These are phyloP conservation scores for Bombus terrestris DNA, from an alignment of 1,140 invertebrate genomes.

Conservation along the genomic window DNA sequence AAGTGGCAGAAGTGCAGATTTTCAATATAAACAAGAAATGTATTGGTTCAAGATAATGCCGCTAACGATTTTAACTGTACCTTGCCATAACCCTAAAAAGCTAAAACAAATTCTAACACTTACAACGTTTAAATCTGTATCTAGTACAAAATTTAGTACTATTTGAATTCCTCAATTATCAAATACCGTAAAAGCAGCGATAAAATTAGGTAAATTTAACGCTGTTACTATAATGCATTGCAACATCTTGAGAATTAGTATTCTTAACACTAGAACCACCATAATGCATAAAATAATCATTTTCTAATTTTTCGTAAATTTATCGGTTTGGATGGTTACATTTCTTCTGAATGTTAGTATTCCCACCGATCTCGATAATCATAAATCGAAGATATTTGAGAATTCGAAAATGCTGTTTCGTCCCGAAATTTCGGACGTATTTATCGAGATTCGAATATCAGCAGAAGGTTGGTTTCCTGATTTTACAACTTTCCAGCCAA, in stretches of 20 bases:
- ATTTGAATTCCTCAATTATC: background rate
- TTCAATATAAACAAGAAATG: background rate
- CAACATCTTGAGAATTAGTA: background rate
- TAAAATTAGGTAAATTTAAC: slow-evolving; percentile 26
- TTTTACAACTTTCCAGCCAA: background rate
- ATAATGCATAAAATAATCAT: background rate
- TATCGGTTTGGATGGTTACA: background rate
- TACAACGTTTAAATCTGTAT: background rate
- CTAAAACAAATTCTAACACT: background rate
- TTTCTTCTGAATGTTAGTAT: background rate
- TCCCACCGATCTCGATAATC: background rate
- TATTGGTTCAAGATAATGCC: background rate
- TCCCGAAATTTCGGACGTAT: background rate
- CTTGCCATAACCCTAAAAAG: background rate
- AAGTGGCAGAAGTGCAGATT: background rate
- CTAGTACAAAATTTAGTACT: background rate
- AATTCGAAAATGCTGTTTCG: background rate
- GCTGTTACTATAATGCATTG: background rate
- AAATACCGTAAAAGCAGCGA: background rate
- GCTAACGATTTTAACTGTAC: background rate
- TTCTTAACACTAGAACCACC: background rate
- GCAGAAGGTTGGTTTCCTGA: background rate
- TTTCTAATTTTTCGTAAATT: background rate
- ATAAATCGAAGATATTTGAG: background rate
- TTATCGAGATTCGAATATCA: background rate